A percentile compares a stretch with the other conserved stretches of the same genome.
These are phyloP conservation scores for Corvus cornix DNA, from an alignment of 2,113 vertebrate genomes.

Conservation along the genomic window DNA sequence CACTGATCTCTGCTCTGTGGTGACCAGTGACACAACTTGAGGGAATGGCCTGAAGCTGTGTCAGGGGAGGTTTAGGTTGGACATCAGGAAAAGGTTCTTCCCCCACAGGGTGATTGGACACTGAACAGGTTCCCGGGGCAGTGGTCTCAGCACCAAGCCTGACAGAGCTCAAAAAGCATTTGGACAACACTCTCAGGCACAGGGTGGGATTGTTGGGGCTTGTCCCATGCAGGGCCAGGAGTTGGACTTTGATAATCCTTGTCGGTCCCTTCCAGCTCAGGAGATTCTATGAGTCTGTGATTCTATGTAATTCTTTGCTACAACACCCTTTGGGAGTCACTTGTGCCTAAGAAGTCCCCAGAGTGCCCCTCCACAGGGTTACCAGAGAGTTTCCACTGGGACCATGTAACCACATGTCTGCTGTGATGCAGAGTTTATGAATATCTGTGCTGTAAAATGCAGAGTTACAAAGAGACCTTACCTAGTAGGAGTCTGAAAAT, in stretches of 20 bases:
- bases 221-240: background rate
- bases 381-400: background rate
- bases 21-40: background rate
- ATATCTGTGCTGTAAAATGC: background rate
- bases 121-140: background rate
- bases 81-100: background rate
- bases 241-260: background rate
- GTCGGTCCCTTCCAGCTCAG: background rate
- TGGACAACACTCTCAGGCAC: background rate
- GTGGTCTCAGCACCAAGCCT: background rate
- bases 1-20: background rate
- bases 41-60: background rate
- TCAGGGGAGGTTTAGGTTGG: background rate
- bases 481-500: background rate
- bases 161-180: background rate
- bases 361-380: background rate
- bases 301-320: background rate
- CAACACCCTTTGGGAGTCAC: background rate
- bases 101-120: fast-evolving
- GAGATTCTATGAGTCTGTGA: too few relatives aligned
- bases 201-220: background rate
- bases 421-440: background rate
- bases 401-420: background rate
- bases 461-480: background rate
- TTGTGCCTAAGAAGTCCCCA: background rate